Evolutionary conservation across 2,113 vertebrate species (phyloP).

Genomic region (Eubucco bourcierii): DNA sequence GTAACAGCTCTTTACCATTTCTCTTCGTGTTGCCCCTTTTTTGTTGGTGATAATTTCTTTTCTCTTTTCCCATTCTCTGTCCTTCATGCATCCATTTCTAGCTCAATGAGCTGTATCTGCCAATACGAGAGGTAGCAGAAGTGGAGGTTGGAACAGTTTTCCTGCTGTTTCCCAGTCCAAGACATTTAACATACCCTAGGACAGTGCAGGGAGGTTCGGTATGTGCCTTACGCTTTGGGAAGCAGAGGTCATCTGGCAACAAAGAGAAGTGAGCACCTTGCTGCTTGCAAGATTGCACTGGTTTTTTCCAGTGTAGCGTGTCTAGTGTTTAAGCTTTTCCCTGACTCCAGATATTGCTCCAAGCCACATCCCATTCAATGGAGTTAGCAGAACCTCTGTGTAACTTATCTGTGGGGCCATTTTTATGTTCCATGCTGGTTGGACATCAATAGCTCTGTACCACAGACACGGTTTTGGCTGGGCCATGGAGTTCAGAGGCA

Average conservation of each 20-base stretch:
- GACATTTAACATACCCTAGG: neutral
- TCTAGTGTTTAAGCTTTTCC: neutral
- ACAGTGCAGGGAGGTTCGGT: neutral
- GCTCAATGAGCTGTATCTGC: neutral
- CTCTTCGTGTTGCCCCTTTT: neutral
- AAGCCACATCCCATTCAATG: constrained; percentile 40
- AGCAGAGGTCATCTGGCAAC: neutral
- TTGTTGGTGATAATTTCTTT: neutral
- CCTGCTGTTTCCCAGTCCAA: neutral
- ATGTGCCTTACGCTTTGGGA: neutral
- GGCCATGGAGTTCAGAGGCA: neutral
- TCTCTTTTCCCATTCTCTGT: neutral
- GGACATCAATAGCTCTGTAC: constrained; percentile 16
- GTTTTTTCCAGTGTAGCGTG: constrained; percentile 13
- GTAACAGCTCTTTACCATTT: neutral
- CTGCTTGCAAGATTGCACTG: neutral
- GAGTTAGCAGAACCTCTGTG: constrained; percentile 24
- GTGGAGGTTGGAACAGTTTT: neutral
- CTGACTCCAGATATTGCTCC: neutral
- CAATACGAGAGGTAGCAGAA: neutral
- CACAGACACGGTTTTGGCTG: constrained; percentile 62
- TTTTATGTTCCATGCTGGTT: constrained; percentile 16
- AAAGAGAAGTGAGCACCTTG: neutral
- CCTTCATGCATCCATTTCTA: neutral
- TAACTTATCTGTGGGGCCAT: constrained; percentile 26